phyloP scores from a whole-genome alignment of 2,888 invertebrate genomes.

The Lepidocyrtoides sp. region DNA sequence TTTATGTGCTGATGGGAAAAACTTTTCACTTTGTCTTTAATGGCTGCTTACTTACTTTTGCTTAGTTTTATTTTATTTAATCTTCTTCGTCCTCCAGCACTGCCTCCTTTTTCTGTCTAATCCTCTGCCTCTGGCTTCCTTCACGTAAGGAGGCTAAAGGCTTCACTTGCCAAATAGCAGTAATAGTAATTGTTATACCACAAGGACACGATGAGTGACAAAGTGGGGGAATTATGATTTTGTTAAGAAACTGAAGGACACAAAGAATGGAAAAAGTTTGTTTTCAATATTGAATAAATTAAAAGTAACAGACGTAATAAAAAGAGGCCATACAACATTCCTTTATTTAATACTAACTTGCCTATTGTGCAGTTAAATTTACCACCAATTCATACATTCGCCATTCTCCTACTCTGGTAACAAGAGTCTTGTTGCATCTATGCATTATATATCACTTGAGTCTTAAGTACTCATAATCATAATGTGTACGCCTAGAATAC shows the following conservation, averaged over 20 bases:
- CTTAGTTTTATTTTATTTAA: background rate
- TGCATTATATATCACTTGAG: too few relatives aligned
- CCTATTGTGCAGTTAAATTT: too few relatives aligned
- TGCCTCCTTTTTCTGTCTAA: conserved; percentile 3
- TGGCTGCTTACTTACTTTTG: background rate
- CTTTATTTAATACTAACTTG: too few relatives aligned
- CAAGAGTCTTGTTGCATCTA: too few relatives aligned
- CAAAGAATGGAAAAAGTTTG: background rate
- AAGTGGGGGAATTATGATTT: background rate
- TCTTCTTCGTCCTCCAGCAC: background rate
- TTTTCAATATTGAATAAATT: conserved; percentile 5
- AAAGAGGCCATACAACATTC: too few relatives aligned
- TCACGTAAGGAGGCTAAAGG: too few relatives aligned
- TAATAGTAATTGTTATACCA: background rate
- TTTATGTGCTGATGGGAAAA: conserved; percentile 7
- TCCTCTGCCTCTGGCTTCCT: background rate
- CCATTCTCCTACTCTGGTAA: too few relatives aligned
- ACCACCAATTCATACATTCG: too few relatives aligned
- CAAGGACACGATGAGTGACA: conserved; percentile 12
- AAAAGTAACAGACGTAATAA: too few relatives aligned
- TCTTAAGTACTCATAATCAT: too few relatives aligned
- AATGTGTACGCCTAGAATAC: too few relatives aligned
- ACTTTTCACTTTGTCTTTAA: conserved; percentile 27
- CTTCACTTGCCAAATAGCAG: background rate
- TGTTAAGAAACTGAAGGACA: background rate